Base-by-base conservation (phyloP, 1,140 invertebrate genomes). In the Plectus sambesii region DNA sequence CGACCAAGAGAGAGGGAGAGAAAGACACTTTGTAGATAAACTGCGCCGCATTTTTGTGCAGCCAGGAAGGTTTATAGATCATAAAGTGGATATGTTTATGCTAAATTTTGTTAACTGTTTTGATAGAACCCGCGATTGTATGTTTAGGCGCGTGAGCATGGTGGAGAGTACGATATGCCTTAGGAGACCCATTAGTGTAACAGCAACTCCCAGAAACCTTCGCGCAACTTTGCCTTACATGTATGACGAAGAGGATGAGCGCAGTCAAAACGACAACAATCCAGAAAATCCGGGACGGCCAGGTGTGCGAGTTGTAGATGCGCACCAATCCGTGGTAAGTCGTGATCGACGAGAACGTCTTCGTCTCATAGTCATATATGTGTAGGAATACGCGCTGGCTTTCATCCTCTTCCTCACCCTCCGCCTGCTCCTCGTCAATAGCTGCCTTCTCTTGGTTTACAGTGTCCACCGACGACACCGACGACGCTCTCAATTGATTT, bases 211-310 rank as follows among this genome's bases (percentile, higher is more conserved):
- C n/a, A n/a, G n/a, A n/a, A n/a, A n/a, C n/a, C n/a, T n/a, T n/a
- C n/a, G n/a, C n/a, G n/a, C n/a, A n/a, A n/a, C n/a, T n/a, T n/a
- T n/a, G n/a, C n/a, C 52, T 45, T 26, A 54, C 52, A 20, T 54
- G 52, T n/a, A 54, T 54, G 47, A 54, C 51, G 26, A 54, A 54
- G 3, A 54, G 25, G n/a, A 49, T 50, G n/a, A 54, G 39, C 22
- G 47, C 49, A 9, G 52, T 50, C 12, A 54, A 17, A 2, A 54
- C 52, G 3, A 49, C 48, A 2, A 54, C 52, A 5, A 20, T 35
- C 52, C 52, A 54, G 41, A 54, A 54, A 29, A 54, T 54, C 4
- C 52, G 12, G 1, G 52, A 54, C 1, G 52, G 52, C 52, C 52
- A 54, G 1, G 52, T 54, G 37, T 49, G 45, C n/a, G 52, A 54